Base-by-base conservation (phyloP, 2,797 vertebrate species). In the Rousettus madagascariensis region DNA sequence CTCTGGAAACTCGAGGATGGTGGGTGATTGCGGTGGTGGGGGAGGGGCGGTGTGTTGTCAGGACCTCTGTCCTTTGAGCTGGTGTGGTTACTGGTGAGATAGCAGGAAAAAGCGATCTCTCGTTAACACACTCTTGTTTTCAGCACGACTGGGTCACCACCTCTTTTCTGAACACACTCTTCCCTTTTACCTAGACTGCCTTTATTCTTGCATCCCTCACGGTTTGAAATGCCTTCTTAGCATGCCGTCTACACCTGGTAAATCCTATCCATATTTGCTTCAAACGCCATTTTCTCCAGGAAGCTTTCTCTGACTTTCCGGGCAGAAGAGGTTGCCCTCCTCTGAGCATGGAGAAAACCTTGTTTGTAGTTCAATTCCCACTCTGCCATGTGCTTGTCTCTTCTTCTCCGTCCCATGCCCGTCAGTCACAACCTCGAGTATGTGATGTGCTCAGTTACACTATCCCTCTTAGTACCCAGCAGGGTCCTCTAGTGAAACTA, bases 41-140 rank as follows among this genome's bases (percentile, higher is more conserved):
- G 36, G 77, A 55, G 2, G 46, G 1, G 3, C 24, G 85, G 59
- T 30, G 46, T 46, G 8, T 61, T 36, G 46, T 59, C 83, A 51
- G 26, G 9, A 22, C 6, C 69, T 93, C 22, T 0, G 80, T 96
- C 30, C 24, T 86, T 53, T 33, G 84, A 86, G 38, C 12, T 61
- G 51, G 51, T n/a, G 78, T 89, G 74, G 43, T 63, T 24, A 12
- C 96, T 97, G 43, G 77, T 69, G 74, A 95, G 16, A 93, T 0
- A 83, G 24, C 24, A 43, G 69, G 51, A n/a, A 57, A 84, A 84
- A 61, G 8, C 30, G 30, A 71, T 17, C 6, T 59, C n/a, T 10
- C 33, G 13, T n/a, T 8, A 61, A 24, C 2, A 7, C 22, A 36
- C 17, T 59, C 9, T 38, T 16, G 46, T 53, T 77, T 80, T 79